Evolutionary conservation across 2,888 invertebrate genomes (phyloP).

Genomic region (Pammene aurita): DNA sequence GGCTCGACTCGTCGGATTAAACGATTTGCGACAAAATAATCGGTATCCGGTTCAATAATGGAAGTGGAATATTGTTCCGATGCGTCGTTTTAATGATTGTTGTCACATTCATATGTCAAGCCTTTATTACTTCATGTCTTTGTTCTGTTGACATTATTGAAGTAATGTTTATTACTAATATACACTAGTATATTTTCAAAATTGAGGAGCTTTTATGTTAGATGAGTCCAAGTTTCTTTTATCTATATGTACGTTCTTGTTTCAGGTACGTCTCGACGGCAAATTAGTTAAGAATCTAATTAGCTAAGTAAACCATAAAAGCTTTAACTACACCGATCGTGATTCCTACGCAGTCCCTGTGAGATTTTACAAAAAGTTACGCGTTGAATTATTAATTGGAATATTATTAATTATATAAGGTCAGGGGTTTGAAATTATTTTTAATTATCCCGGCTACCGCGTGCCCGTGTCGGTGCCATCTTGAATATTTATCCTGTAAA

Average conservation of each 20-base stretch:
- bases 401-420: constrained; percentile 53
- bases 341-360: constrained; percentile 3
- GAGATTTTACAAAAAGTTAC: constrained; percentile 44
- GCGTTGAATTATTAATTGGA: constrained; percentile 57
- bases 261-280: constrained; percentile 30
- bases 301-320: constrained; percentile 9
- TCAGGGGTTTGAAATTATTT: constrained; percentile 66
- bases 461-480: constrained; percentile 52
- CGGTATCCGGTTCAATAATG: constrained; percentile 18
- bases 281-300: constrained; percentile 12
- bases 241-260: constrained; percentile 15
- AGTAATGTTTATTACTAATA: too few species aligned
- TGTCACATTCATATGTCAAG: neutral
- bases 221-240: too few species aligned
- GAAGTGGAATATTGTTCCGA: constrained; percentile 1
- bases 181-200: too few species aligned
- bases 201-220: too few species aligned
- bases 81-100: neutral
- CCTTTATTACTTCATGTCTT: too few species aligned
- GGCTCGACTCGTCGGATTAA: constrained; percentile 26
- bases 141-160: too few species aligned
- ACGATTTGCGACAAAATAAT: constrained; percentile 43
- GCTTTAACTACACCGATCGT: neutral
- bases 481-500: constrained; percentile 72
- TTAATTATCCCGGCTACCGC: constrained; percentile 64